Evolutionary conservation across 2,797 vertebrate species (phyloP), one percentile per base, ranked within the genome.

Genomic region (Euphonia xanthogaster): DNA sequence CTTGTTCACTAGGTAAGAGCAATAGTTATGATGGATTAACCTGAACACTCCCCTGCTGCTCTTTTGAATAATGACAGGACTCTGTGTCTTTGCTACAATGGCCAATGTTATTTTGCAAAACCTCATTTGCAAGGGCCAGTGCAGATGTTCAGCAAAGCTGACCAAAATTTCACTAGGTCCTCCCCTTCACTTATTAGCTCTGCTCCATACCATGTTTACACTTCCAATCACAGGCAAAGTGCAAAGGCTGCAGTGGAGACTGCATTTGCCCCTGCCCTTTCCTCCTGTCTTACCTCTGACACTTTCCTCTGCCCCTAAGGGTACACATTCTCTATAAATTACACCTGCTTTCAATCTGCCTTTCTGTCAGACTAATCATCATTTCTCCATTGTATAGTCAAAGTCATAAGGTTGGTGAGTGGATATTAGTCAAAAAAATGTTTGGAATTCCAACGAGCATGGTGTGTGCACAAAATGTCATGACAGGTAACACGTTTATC

Each of bases 371-470:
- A 84, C 39, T 86, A 62, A 91, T 65, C 33, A 88, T 55, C 24
- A 39, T 89, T 84, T 72, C 23, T 74, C 9, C 55, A 75, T 39
- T 57, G 39, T 28, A 57, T 47, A 63, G 74, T 75, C 73, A 88
- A 84, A 91, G 42, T 42, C 30, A 50, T 48, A 89, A 24, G 6
- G 31, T 55, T 53, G 54, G 14, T 68, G 90, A 90, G 35, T 53
- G 31, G n/a, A 12, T 82, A 77, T 81, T 76, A 82, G 65, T 75
- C 7, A 68, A 93, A 94, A 88, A 94, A 90, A 90, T 48, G 31
- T 51, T 62, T 78, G 82, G 62, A 96, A 96, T 86, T 88, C 28
- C 45, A 87, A 35, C 30, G 85, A 88, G 39, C 0, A 0, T 53
- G n/a, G 12, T 11, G 31, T n/a, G 30, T 22, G 77, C 44, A 40